A percentile compares a stretch with the other conserved stretches of the same genome.
Evolutionary conservation across 2,113 vertebrate species (phyloP).

Genomic region (Holacanthus passer): DNA sequence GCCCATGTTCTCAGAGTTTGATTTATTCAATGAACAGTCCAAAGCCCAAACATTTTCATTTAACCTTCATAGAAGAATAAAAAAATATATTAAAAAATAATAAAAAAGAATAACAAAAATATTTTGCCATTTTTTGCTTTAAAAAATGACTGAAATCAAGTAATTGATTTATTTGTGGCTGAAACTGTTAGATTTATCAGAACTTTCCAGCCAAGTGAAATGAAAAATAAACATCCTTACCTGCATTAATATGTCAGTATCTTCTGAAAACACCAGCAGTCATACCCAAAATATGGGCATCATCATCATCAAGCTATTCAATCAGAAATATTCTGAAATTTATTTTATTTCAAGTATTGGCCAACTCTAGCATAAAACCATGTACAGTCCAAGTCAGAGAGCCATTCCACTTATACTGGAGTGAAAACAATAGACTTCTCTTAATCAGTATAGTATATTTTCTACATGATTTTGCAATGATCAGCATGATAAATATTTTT

Average conservation of each 20-base stretch:
- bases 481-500: neutral
- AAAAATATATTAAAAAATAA: no score
- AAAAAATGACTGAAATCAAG: no score
- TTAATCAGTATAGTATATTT: neutral
- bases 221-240: neutral
- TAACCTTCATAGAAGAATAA: neutral
- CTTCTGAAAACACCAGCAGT: neutral
- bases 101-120: no score
- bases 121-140: no score
- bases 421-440: neutral
- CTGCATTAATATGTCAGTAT: neutral
- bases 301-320: neutral
- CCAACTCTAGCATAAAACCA: neutral
- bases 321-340: neutral
- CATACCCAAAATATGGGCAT: neutral
- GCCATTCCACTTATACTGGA: neutral
- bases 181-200: neutral
- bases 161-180: neutral
- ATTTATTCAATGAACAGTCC: neutral
- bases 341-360: neutral
- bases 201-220: neutral
- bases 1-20: neutral
- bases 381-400: neutral
- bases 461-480: neutral
- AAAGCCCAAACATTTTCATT: neutral